Conservation (phyloP, 2,888 invertebrate genomes). For the Drosophila rellima region DNA sequence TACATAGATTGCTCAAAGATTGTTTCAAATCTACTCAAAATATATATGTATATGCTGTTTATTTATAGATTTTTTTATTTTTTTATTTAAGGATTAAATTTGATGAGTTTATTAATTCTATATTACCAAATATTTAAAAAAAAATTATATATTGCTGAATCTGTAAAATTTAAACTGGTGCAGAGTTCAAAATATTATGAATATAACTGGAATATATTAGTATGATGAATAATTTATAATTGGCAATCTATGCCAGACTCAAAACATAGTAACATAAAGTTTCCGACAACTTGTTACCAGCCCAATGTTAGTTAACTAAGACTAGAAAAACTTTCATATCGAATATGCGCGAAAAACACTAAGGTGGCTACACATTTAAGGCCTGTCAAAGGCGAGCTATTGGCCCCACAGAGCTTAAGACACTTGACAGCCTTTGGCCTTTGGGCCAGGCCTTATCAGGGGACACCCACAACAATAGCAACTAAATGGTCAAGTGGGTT, state of each 20-base stretch:
- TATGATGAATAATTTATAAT: background rate
- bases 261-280: background rate
- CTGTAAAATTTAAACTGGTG: too few relatives aligned
- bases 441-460: conserved; percentile 77
- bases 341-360: conserved; percentile 15
- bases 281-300: conserved; percentile 30
- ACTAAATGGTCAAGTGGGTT: conserved; percentile 70
- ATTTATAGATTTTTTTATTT: too few relatives aligned
- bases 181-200: too few relatives aligned
- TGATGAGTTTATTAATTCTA: too few relatives aligned
- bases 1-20: too few relatives aligned
- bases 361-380: conserved; percentile 25
- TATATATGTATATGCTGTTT: too few relatives aligned
- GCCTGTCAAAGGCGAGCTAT: conserved; percentile 44
- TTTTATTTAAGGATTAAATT: too few relatives aligned
- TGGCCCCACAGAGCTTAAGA: conserved; percentile 52
- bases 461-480: conserved; percentile 66
- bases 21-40: too few relatives aligned
- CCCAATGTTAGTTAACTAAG: conserved; percentile 5
- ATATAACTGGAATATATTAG: background rate
- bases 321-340: conserved; percentile 43
- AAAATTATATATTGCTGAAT: too few relatives aligned
- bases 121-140: too few relatives aligned
- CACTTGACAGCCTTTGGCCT: conserved; percentile 80
- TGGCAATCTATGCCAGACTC: background rate